Evolutionary conservation across 2,888 invertebrate genomes (phyloP), one percentile per base, ranked within the genome.

Genomic region (Drosophila setosimentum): DNA sequence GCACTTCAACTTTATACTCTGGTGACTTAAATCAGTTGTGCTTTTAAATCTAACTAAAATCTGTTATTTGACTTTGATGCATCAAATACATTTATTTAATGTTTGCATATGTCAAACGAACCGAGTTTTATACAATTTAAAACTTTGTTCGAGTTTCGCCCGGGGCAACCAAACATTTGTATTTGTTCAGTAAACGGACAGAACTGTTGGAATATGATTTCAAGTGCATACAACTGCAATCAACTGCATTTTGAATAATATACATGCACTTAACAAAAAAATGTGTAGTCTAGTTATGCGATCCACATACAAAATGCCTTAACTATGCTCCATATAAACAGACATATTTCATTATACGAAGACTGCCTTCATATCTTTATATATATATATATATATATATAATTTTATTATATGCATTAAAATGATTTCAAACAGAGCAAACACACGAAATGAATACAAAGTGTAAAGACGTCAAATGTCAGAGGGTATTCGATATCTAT

Each of bases 141-240:
- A 35, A 61, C 42, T 58, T 75, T 40, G 32, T 27, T 27, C 5
- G 27, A 21, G 66, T 21, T 53, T 61, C 0, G 21, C n/a, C n/a
- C 1, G 11, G 3, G n/a, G 2, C 10, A 2, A 1, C 11, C 13
- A 7, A 33, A 40, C 2, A 33, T 37, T 60, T 53, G 32, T 66
- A 50, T 70, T 71, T 71, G 66, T 48, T 27, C 18, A 50, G 65
- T 30, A 66, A 75, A 75, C 61, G 68, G 32, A 61, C 42, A 42
- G 65, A 75, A 65, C 59, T 62, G 49, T 62, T 63, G 16, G 27
- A 62, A 68, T 35, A 45, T 57, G 45, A 68, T 64, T 66, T 53
- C 3, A 16, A 24, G 24, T 35, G 27, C 50, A 32, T 10, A 24
- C 27, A 18, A 50, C n/a, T 10, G 24, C 18, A 16, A 21, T 42